phyloP scores from a whole-genome alignment of 2,113 vertebrate genomes.

The Siphamia tubifer region DNA sequence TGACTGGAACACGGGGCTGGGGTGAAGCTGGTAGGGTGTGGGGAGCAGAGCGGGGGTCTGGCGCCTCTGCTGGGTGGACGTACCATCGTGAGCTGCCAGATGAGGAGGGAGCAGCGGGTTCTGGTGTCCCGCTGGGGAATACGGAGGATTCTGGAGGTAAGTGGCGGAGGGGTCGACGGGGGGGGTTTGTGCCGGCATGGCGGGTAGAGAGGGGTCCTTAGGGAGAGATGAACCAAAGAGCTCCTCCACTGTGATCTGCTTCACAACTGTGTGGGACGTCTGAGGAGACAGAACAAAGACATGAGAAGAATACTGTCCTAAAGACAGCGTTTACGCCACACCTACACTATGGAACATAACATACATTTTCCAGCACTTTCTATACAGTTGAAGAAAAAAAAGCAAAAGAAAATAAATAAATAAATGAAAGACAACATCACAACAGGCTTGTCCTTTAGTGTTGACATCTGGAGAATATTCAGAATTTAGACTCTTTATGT shows the following conservation, averaged over 20 bases:
- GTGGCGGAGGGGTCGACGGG: conserved; percentile 70
- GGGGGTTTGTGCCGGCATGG: conserved; percentile 70
- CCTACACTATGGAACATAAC: background rate
- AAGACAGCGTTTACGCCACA: too few relatives aligned
- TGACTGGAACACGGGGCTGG: conserved; percentile 84
- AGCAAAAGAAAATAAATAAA: too few relatives aligned
- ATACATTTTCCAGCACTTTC: background rate
- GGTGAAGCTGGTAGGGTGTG: conserved; percentile 72
- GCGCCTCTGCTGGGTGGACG: conserved; percentile 73
- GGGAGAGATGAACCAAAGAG: conserved; percentile 91
- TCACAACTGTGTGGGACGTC: conserved; percentile 85
- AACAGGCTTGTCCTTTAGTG: too few relatives aligned
- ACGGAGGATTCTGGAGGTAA: conserved; percentile 76
- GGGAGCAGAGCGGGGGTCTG: conserved; percentile 80
- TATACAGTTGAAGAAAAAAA: too few relatives aligned
- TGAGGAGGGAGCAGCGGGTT: conserved; percentile 78
- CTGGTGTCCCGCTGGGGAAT: conserved; percentile 79
- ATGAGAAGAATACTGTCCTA: too few relatives aligned
- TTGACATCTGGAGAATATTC: too few relatives aligned
- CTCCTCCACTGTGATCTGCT: conserved; percentile 98
- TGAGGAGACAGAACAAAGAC: too few relatives aligned
- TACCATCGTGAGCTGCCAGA: conserved; percentile 74
- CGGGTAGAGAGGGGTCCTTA: conserved; percentile 83
- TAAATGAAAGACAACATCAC: too few relatives aligned
- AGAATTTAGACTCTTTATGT: too few relatives aligned